phyloP scores from a whole-genome alignment of 2,888 invertebrate genomes.

The Mesodorylaimus sp. region DNA sequence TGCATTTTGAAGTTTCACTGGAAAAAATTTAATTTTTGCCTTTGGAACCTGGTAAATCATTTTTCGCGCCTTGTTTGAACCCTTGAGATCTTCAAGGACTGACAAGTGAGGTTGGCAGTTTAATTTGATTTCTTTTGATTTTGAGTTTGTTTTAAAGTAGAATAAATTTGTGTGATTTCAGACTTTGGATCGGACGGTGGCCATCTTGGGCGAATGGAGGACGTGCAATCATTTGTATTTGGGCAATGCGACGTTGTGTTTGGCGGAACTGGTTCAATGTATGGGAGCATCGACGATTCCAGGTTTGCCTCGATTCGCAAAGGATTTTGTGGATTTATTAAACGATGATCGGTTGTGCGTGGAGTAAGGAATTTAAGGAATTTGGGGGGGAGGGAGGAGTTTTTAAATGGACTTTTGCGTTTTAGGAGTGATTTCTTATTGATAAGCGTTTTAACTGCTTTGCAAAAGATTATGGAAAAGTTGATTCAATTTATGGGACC shows the following conservation, averaged over 20 bases:
- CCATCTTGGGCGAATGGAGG: background rate
- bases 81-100: too few species aligned
- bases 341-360: background rate
- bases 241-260: slow-evolving; percentile 31
- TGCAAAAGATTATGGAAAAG: slow-evolving; percentile 61
- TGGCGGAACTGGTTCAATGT: slow-evolving; percentile 57
- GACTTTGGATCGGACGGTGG: background rate
- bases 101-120: too few species aligned
- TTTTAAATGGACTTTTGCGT: too few species aligned
- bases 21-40: too few species aligned
- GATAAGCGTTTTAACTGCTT: slow-evolving; percentile 55
- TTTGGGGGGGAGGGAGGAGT: too few species aligned
- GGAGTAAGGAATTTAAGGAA: slow-evolving; percentile 9
- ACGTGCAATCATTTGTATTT: slow-evolving; percentile 36
- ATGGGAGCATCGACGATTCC: slow-evolving; percentile 55
- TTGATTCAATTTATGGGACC: slow-evolving; percentile 65
- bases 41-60: too few species aligned
- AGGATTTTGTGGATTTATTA: slow-evolving; percentile 31
- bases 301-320: slow-evolving; percentile 58
- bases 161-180: background rate
- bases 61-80: too few species aligned
- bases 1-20: too few species aligned
- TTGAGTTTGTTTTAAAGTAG: slow-evolving; percentile 13
- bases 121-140: too few species aligned
- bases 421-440: slow-evolving; percentile 34